phyloP scores from a whole-genome alignment of 2,113 vertebrate genomes.

The Crotalus horridus region DNA sequence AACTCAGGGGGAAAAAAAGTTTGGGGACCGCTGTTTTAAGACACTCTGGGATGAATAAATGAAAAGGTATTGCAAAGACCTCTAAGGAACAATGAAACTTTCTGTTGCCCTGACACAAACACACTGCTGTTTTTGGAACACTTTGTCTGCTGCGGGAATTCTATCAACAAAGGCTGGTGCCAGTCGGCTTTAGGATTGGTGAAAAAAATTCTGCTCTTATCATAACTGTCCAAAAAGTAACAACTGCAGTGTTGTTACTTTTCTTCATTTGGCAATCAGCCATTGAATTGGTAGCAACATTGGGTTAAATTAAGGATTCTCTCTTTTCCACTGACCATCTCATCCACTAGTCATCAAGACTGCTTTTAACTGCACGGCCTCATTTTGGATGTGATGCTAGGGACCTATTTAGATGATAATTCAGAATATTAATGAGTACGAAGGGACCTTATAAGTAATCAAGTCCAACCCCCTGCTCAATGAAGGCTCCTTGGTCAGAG shows the following conservation, averaged over 20 bases:
- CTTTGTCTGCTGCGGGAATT: background rate
- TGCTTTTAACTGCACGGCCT: background rate
- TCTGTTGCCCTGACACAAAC: background rate
- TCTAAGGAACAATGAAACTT: background rate
- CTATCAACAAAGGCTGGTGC: background rate
- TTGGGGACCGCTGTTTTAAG: background rate
- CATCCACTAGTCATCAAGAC: background rate
- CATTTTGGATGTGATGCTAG: background rate
- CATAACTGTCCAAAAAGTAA: background rate
- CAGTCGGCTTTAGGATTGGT: background rate
- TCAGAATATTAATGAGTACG: background rate
- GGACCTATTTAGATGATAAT: background rate
- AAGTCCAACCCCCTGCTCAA: background rate
- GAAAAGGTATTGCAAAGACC: background rate
- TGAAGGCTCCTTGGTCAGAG: background rate
- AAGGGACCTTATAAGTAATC: background rate
- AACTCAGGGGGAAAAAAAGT: background rate
- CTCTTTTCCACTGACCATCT: background rate
- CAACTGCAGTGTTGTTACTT: background rate
- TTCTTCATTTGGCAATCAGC: background rate
- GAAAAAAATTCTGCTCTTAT: background rate
- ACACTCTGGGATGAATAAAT: background rate
- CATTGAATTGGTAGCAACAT: background rate
- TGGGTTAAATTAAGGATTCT: background rate
- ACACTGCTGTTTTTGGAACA: background rate